Evolutionary conservation across 2,797 vertebrate species (phyloP), one percentile per base, ranked within the genome.

Genomic region (Halcyon leucocephala): DNA sequence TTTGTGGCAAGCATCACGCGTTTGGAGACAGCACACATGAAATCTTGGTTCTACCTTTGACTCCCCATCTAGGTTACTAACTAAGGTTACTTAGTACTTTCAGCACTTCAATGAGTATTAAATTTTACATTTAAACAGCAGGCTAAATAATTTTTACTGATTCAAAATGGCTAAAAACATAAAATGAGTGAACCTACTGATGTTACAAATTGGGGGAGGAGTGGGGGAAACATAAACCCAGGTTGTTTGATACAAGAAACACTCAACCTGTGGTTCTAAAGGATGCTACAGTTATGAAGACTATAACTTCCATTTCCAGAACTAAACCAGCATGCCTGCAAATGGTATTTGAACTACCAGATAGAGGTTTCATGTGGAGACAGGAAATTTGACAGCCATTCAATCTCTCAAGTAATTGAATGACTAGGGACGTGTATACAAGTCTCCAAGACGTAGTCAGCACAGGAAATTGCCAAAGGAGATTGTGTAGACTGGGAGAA

Each of bases 301-400:
- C 77, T 73, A n/a, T n/a, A 95, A 90, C 55, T 25, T 86, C 42
- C 58, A 92, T 57, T 80, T 90, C 55, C 67, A 94, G 66, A 82
- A 86, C 62, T 60, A 79, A 90, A 84, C 26, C 52, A 88, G 80
- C 55, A 70, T 37, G 89, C 82, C 94, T 95, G 87, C 66, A 90
- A 95, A 93, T 73, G 16, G 82, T 84, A 96, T 95, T 93, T 57
- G 52, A 95, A 80, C 73, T 66, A 82, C 60, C 74, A 91, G 90
- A 95, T 86, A 96, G 79, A 95, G 66, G 93, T 91, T 93, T 95
- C 91, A 91, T 77, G 93, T 10, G 11, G 91, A 92, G 90, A 94
- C 91, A 97, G 94, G 95, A 97, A 96, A 97, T 96, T 90, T 86
- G 90, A 95, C 93, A 93, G 86, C 60, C 82, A 54, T 84, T 93